Evolutionary conservation across 2,888 invertebrate genomes (phyloP), one percentile per base, ranked within the genome.

Genomic region (Pinctada fucata): DNA sequence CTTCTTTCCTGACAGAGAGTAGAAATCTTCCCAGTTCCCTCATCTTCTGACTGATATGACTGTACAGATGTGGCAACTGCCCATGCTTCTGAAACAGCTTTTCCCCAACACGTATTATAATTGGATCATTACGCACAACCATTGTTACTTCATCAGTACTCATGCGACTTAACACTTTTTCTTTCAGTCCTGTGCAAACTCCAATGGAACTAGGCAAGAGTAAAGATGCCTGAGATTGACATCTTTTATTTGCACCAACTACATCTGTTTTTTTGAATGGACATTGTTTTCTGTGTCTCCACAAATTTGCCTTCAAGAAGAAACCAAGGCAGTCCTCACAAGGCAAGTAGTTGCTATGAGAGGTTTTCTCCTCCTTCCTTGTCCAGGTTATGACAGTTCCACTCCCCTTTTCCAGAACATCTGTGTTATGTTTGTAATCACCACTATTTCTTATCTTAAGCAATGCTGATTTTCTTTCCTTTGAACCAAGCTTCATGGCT

Each of bases 401-500:
- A 63, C 76, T 48, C n/a, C 78, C 81, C 13, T 68, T 66, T 64
- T 76, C 76, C 8, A 81, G 31, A 72, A 78, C 81, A 50, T 69
- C 64, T 6, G 52, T 72, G 66, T 81, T 81, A 69, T 81, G 75
- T 52, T 78, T 67, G 50, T 73, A 81, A 45, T 81, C 78, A 2
- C 81, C 78, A 50, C 78, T 73, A 50, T 78, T 81, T 78, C 81
- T 78, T 31, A 81, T 65, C 64, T 72, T 71, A 45, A 68, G 3
- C 64, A 81, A 8, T 50, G 70, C 78, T 64, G 58, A 31, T 31
- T 31, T 31, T 31, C 31, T 31, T 31, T 31, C 31, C 31, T 31
- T 31, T 31, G 31, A 31, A 31, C 31, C 31, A 31, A 31, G 31
- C 31, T 31, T 31, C 31, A 31, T 31, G 31, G 31, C 31, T 31